Conservation (phyloP, 2,888 invertebrate genomes). For the Cotesia congregata region DNA sequence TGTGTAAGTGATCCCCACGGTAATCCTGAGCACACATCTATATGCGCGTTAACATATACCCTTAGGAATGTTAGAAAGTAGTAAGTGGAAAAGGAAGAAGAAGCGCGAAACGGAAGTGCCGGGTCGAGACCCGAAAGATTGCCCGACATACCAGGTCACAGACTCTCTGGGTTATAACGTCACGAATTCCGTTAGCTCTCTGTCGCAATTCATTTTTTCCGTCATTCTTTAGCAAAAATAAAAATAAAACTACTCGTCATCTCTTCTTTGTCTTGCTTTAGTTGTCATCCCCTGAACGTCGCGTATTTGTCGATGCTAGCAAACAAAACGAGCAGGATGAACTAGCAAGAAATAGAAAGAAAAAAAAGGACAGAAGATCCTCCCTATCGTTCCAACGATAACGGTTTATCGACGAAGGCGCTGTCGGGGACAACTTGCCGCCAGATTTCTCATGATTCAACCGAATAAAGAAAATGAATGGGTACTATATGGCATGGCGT, state of each 20-base stretch:
- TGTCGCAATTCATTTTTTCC: constrained; percentile 48
- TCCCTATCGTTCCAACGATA: constrained; percentile 36
- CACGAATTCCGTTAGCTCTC: constrained; percentile 56
- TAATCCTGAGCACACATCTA: neutral
- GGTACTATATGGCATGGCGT: neutral
- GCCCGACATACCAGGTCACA: constrained; percentile 62
- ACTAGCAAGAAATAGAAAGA: neutral
- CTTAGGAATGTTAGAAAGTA: neutral
- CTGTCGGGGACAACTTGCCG: constrained; percentile 36
- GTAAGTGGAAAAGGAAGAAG: constrained; percentile 12
- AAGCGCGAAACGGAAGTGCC: constrained; percentile 36
- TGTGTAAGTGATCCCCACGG: too few relatives aligned
- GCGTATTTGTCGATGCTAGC: constrained; percentile 8
- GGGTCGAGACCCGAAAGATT: constrained; percentile 56
- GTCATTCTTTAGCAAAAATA: constrained; percentile 44
- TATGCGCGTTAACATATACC: neutral
- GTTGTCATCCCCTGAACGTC: constrained; percentile 14
- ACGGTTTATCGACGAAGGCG: constrained; percentile 37
- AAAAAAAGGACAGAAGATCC: constrained; percentile 17
- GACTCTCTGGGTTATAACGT: constrained; percentile 41
- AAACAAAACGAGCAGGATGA: constrained; percentile 11
- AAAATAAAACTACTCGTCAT: neutral
- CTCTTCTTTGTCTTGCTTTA: constrained; percentile 10
- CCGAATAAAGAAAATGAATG: constrained; percentile 33
- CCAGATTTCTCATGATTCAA: constrained; percentile 41